phyloP scores from a whole-genome alignment of 2,113 vertebrate genomes.

The Odocoileus hemionus region DNA sequence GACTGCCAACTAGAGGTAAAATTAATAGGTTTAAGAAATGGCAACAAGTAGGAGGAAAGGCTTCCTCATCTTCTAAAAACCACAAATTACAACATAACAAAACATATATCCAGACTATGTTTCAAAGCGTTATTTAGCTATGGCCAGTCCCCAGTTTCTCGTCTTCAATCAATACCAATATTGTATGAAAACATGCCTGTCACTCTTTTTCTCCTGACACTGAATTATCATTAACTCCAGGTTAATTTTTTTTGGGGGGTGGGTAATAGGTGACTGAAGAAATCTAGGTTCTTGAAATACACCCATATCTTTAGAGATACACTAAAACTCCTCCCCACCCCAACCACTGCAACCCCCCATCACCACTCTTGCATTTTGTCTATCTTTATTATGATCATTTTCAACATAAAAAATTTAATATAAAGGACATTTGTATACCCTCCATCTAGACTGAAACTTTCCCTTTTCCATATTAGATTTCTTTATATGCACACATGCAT shows the following conservation, averaged over 20 bases:
- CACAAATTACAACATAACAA: not conserved
- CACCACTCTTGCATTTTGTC: not conserved
- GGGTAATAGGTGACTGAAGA: not conserved
- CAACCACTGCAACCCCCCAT: not conserved
- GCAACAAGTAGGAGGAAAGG: not conserved
- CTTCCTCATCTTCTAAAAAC: constrained; percentile 2
- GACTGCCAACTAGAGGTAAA: not conserved
- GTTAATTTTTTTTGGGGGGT: not conserved
- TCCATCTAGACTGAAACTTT: not conserved
- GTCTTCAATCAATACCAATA: not conserved
- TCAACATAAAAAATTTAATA: not conserved
- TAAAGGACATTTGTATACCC: not conserved
- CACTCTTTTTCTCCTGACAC: not conserved
- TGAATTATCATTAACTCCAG: not conserved
- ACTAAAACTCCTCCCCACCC: not conserved
- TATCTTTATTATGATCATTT: not conserved
- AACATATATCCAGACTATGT: not conserved
- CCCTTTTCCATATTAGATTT: not conserved
- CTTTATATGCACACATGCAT: not conserved
- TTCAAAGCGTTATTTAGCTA: not conserved
- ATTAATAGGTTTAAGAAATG: not conserved
- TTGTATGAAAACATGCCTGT: not conserved
- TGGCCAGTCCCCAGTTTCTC: not conserved
- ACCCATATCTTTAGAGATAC: not conserved
- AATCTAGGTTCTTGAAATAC: not conserved